Percentiles rank a stretch among this genome's conserved stretches.
phyloP scores from a whole-genome alignment of 2,113 vertebrate species.

The Redunca redunca region DNA sequence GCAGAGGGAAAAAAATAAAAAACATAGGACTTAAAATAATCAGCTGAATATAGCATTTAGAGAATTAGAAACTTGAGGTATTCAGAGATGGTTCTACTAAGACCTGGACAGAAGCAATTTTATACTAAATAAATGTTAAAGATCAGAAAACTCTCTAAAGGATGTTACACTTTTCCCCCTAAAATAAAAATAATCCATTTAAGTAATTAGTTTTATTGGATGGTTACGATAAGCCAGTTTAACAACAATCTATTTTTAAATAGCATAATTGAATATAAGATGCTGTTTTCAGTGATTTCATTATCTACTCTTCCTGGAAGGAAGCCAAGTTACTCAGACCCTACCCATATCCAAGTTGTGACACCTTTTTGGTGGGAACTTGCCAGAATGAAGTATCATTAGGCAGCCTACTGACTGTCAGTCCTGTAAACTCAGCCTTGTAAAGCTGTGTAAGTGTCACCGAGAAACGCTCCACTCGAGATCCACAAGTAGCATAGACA shows the following conservation, averaged over 20 bases:
- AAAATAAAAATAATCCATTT: slow-evolving; percentile 20
- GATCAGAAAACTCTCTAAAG: neutral
- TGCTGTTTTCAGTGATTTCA: slow-evolving; percentile 4
- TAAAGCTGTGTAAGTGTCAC: neutral
- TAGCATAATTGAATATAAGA: neutral
- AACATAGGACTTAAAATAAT: neutral
- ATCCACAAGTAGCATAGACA: neutral
- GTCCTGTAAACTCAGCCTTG: neutral
- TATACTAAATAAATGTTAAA: neutral
- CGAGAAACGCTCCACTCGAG: neutral
- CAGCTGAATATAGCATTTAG: neutral
- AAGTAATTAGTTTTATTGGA: slow-evolving; percentile 25
- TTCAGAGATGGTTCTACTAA: neutral
- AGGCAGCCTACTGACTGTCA: neutral
- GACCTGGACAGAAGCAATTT: neutral
- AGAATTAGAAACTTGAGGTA: neutral
- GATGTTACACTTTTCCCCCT: neutral
- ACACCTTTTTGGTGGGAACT: neutral
- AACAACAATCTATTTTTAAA: slow-evolving; percentile 38
- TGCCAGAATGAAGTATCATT: neutral
- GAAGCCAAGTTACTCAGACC: neutral
- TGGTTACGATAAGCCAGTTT: slow-evolving; percentile 33
- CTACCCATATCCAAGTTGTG: neutral
- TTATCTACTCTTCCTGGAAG: slow-evolving; percentile 14
- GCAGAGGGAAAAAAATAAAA: neutral